These are phyloP conservation scores for Sciurus niger DNA, from an alignment of 2,113 vertebrate species.

Conservation along the genomic window DNA sequence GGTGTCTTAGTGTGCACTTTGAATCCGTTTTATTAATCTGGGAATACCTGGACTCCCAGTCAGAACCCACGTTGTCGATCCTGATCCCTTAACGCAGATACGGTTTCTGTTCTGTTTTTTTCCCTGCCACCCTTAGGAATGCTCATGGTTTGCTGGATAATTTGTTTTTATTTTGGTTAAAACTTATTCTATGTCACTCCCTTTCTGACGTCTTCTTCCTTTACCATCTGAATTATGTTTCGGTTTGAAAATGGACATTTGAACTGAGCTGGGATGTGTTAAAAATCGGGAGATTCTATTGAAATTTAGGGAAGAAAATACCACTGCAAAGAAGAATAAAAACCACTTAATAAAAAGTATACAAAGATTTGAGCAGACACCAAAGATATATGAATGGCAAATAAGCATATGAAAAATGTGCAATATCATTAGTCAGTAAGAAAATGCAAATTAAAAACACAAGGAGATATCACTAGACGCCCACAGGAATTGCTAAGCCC, in stretches of 20 bases:
- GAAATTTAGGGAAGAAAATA: neutral
- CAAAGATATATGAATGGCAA: neutral
- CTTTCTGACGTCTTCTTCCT: neutral
- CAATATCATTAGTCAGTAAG: neutral
- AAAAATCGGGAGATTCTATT: neutral
- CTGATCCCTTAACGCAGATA: neutral
- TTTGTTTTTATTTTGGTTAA: slow-evolving; percentile 32
- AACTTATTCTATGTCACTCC: neutral
- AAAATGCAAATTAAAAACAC: slow-evolving; percentile 20
- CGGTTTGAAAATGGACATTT: neutral
- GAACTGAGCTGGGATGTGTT: neutral
- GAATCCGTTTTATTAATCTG: neutral
- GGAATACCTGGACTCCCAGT: neutral
- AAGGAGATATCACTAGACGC: neutral
- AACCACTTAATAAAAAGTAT: neutral
- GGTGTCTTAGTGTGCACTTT: neutral
- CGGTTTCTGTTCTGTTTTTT: neutral
- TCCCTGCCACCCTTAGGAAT: neutral
- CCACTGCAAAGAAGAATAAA: neutral
- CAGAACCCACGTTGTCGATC: neutral
- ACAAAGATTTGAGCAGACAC: neutral
- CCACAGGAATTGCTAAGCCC: neutral
- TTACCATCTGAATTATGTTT: neutral
- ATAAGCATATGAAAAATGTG: neutral
- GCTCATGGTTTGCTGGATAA: neutral